These are phyloP conservation scores for Phylloscopus trochiloides DNA, from an alignment of 2,113 vertebrate species.

Conservation along the genomic window DNA sequence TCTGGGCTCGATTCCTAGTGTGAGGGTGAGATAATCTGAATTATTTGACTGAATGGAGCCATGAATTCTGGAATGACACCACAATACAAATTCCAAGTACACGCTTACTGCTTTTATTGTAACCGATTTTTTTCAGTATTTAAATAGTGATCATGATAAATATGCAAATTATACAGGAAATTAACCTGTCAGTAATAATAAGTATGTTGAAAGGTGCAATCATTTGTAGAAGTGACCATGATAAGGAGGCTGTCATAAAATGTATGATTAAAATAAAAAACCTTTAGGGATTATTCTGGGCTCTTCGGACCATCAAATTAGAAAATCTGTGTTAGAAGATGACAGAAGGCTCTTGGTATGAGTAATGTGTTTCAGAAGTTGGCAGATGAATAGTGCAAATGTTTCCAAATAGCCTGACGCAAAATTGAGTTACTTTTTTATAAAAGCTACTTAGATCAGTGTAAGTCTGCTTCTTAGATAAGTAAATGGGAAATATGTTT, in stretches of 20 bases:
- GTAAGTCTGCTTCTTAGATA: not conserved
- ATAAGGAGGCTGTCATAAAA: not conserved
- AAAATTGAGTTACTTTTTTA: constrained; percentile 24
- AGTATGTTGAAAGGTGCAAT: not conserved
- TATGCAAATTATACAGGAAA: not conserved
- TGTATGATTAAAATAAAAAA: constrained; percentile 1
- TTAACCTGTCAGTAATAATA: not conserved
- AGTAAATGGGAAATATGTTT: not conserved
- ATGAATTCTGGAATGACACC: not conserved
- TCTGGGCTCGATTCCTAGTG: not conserved
- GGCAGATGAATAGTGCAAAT: constrained; percentile 16
- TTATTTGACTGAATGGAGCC: not conserved
- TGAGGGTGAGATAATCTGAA: not conserved
- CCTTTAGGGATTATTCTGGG: not conserved
- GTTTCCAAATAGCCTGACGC: constrained; percentile 46
- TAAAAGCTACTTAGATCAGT: constrained; percentile 3
- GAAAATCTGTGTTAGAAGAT: constrained; percentile 30
- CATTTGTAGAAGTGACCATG: not conserved
- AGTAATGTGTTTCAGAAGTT: constrained; percentile 49
- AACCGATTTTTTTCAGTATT: not conserved
- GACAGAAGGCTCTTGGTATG: constrained; percentile 34
- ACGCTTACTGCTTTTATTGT: not conserved
- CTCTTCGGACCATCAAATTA: constrained; percentile 2
- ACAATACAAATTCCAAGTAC: not conserved
- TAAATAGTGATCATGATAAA: not conserved